Conservation (phyloP, 2,888 invertebrate genomes). For the Cheilosia vulpina region DNA sequence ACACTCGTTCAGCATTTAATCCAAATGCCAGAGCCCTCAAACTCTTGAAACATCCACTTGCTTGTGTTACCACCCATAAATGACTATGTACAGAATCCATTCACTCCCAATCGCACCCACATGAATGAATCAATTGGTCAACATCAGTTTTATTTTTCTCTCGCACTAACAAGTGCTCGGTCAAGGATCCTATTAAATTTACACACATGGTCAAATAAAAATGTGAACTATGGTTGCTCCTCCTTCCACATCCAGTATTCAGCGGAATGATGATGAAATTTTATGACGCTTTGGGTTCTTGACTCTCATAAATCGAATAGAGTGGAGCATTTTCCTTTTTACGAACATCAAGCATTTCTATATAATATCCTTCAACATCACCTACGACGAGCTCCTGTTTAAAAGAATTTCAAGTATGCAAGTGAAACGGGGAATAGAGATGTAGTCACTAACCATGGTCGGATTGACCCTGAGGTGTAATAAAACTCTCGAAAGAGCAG, state of each 20-base stretch:
- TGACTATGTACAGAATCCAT: conserved; percentile 3
- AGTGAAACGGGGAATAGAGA: not conserved
- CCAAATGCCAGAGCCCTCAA: not conserved
- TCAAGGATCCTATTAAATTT: conserved; percentile 56
- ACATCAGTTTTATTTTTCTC: conserved; percentile 4
- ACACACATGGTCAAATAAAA: conserved; percentile 49
- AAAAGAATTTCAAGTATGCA: conserved; percentile 22
- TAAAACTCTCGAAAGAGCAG: conserved; percentile 22
- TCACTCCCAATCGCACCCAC: not conserved
- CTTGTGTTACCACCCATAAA: conserved; percentile 1
- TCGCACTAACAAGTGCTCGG: conserved; percentile 28
- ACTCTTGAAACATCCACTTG: conserved; percentile 5
- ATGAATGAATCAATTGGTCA: conserved; percentile 41
- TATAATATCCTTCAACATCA: conserved; percentile 24
- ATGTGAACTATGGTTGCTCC: conserved; percentile 17
- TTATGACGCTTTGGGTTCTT: conserved; percentile 48
- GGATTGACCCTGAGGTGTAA: conserved; percentile 45
- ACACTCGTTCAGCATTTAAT: conserved; percentile 8
- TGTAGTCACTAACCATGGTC: conserved; percentile 4
- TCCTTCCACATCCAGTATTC: not conserved
- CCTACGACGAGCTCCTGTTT: conserved; percentile 4
- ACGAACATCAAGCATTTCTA: conserved; percentile 23
- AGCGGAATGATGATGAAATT: conserved; percentile 40
- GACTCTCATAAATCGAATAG: conserved; percentile 45
- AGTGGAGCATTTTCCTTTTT: conserved; percentile 27